Evolutionary conservation across 2,888 invertebrate genomes (phyloP).

Genomic region (Monoplex corrugatus): DNA sequence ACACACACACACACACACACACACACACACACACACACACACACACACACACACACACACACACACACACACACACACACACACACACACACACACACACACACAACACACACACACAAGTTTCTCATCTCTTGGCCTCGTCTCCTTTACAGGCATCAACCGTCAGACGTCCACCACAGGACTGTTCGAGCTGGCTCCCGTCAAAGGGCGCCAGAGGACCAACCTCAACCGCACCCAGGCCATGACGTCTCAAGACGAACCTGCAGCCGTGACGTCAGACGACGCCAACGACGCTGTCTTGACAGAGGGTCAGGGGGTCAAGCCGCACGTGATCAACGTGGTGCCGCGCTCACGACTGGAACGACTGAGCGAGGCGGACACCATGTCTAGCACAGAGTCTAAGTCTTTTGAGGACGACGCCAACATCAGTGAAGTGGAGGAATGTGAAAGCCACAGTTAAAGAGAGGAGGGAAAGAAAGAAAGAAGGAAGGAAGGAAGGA

Average conservation of each 20-base stretch:
- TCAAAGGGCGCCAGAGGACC: conserved; percentile 35
- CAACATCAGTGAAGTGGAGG: not conserved
- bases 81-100: not conserved
- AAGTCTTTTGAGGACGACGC: conserved; percentile 46
- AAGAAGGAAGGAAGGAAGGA: not conserved
- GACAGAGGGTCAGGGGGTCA: not conserved
- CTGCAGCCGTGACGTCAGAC: not conserved
- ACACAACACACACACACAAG: not conserved
- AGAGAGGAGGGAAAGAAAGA: not conserved
- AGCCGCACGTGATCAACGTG: conserved; percentile 3
- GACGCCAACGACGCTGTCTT: not conserved
- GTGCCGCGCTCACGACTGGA: conserved; percentile 33
- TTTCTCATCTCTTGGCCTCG: not conserved
- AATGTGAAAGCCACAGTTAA: conserved; percentile 25
- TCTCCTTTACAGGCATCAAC: conserved; percentile 39
- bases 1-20: not conserved
- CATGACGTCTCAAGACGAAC: not conserved
- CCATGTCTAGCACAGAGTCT: conserved; percentile 48
- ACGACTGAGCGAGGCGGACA: conserved; percentile 46
- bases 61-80: not conserved
- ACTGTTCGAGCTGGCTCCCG: conserved; percentile 45
- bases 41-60: not conserved
- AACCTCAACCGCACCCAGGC: not conserved
- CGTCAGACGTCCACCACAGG: conserved; percentile 52
- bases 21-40: not conserved